These are phyloP conservation scores for Mamestra brassicae DNA, from an alignment of 2,888 invertebrate genomes.

Conservation along the genomic window DNA sequence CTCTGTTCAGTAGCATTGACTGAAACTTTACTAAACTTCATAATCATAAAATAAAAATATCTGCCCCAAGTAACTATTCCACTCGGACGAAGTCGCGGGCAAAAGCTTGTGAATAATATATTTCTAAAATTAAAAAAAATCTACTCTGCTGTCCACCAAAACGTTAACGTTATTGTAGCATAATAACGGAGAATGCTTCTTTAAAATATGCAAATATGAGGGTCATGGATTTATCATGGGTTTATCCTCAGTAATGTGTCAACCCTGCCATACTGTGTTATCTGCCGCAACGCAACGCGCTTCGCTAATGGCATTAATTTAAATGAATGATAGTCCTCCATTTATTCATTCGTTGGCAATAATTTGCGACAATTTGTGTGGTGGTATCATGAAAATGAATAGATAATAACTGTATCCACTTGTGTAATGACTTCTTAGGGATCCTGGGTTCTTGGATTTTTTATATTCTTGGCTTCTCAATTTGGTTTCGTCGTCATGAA, in stretches of 20 bases:
- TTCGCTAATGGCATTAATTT: constrained; percentile 63
- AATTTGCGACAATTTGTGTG: constrained; percentile 31
- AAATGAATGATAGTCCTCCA: constrained; percentile 55
- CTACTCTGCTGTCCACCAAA: too few species aligned
- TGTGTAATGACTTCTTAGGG: background rate
- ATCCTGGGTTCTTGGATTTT: background rate
- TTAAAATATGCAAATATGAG: constrained; percentile 2
- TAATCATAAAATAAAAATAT: too few species aligned
- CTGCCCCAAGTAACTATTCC: too few species aligned
- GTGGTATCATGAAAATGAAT: background rate
- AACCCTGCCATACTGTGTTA: constrained; percentile 41
- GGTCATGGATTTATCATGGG: background rate
- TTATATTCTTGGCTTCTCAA: background rate
- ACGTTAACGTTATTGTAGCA: background rate
- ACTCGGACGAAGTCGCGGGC: too few species aligned
- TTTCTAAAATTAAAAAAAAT: too few species aligned
- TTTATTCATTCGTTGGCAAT: constrained; percentile 48
- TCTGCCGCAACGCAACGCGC: constrained; percentile 57
- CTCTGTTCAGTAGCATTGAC: too few species aligned
- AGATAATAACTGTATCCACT: background rate
- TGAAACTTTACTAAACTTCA: too few species aligned
- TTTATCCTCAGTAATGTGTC: constrained; percentile 1
- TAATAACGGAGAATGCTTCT: background rate
- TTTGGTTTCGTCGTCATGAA: background rate
- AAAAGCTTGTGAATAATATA: too few species aligned